Conservation (phyloP, 2,797 vertebrate species). For the Momotus momota region DNA sequence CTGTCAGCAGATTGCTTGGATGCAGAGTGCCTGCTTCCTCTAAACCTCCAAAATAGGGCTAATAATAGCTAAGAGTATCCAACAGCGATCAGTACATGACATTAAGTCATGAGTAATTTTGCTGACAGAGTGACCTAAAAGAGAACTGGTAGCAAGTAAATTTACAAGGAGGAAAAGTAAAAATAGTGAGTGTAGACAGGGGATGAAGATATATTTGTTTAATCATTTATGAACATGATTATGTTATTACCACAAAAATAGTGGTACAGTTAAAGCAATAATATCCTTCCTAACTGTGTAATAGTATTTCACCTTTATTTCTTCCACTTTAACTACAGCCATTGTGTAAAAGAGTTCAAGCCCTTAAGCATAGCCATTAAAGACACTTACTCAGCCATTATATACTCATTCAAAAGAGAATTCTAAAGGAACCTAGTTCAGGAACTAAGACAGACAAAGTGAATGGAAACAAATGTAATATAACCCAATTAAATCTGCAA, state of each 20-base stretch:
- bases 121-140: neutral
- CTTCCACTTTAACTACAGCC: neutral
- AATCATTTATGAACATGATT: neutral
- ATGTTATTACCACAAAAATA: neutral
- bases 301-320: neutral
- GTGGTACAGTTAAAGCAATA: neutral
- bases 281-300: neutral
- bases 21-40: neutral
- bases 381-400: neutral
- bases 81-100: accelerated
- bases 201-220: neutral
- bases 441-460: neutral
- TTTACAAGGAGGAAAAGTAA: neutral
- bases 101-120: neutral
- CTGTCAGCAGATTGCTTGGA: neutral
- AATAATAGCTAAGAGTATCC: neutral
- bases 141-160: neutral
- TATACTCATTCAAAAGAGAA: neutral
- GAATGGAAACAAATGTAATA: neutral
- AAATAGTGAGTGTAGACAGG: neutral
- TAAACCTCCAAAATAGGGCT: neutral
- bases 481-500: neutral
- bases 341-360: neutral
- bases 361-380: neutral
- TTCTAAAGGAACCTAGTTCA: neutral